Percentiles rank a stretch among this genome's conserved stretches.
These are phyloP conservation scores for Morone saxatilis DNA, from an alignment of 2,113 vertebrate genomes.

Conservation along the genomic window DNA sequence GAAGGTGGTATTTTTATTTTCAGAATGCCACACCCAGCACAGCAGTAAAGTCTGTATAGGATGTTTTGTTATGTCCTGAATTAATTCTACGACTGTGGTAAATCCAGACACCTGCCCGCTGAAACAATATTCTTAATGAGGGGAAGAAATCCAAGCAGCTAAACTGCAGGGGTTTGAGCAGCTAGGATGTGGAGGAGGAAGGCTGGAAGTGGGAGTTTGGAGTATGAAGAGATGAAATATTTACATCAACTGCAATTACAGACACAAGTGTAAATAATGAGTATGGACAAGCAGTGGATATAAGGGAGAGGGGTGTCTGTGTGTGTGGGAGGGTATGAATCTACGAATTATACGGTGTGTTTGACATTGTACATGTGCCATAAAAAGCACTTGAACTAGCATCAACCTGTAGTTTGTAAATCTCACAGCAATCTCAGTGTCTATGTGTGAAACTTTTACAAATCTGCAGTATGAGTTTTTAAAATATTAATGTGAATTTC, in stretches of 20 bases:
- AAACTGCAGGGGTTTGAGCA: neutral
- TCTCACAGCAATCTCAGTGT: neutral
- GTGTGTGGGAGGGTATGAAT: neutral
- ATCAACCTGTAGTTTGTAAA: neutral
- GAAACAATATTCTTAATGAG: neutral
- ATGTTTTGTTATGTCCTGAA: neutral
- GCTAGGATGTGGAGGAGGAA: neutral
- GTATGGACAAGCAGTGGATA: constrained; percentile 3
- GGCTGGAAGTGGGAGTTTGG: neutral
- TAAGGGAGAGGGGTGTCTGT: neutral
- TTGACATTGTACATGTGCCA: neutral
- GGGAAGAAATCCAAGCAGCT: neutral
- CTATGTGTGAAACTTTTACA: neutral
- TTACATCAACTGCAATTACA: constrained; percentile 12
- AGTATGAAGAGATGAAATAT: constrained; percentile 11
- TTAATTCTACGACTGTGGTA: neutral
- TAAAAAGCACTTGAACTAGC: neutral
- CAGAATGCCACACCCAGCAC: no score
- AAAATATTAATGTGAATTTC: neutral
- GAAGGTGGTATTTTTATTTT: neutral
- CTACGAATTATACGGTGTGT: neutral
- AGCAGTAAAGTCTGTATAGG: neutral
- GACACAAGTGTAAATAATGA: constrained; percentile 23
- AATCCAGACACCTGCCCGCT: neutral
- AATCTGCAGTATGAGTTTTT: neutral